phyloP scores from a whole-genome alignment of 1,140 invertebrate species.

The Bombus superbus region DNA sequence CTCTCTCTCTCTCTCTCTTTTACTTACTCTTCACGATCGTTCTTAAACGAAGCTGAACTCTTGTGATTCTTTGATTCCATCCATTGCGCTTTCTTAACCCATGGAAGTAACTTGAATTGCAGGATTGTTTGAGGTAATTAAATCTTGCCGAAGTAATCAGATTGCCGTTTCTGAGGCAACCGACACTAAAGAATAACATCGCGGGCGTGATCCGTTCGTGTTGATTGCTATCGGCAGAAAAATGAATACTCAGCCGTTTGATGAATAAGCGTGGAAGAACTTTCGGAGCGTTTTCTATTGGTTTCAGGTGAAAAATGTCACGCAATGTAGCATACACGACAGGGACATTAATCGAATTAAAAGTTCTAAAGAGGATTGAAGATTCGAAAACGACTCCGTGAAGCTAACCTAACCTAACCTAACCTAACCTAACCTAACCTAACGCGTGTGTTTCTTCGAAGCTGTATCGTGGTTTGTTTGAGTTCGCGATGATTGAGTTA shows the following conservation, averaged over 20 bases:
- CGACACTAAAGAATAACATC: too few relatives aligned
- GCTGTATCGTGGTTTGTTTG: background rate
- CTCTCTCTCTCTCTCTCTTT: too few relatives aligned
- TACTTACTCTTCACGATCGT: conserved; percentile 22
- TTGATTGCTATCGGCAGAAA: background rate
- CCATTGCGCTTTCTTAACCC: conserved; percentile 1
- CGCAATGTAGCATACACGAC: too few relatives aligned
- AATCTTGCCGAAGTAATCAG: background rate
- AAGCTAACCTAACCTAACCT: too few relatives aligned
- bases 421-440: too few relatives aligned
- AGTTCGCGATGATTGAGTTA: too few relatives aligned
- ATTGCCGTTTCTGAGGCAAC: background rate
- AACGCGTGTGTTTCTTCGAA: too few relatives aligned
- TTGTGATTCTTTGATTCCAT: conserved; percentile 26
- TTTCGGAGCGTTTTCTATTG: background rate
- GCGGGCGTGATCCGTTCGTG: background rate
- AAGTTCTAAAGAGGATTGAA: background rate
- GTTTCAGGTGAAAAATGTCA: background rate
- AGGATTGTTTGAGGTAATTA: conserved; percentile 18
- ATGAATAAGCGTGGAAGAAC: background rate
- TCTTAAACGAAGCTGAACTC: conserved; percentile 33
- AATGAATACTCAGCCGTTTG: background rate
- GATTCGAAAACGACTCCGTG: background rate
- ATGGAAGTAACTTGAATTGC: conserved; percentile 25
- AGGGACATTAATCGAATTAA: background rate